A percentile compares a stretch with the other conserved stretches of the same genome.
Evolutionary conservation across 2,797 vertebrate genomes (phyloP).

Genomic region (Macropus fuliginosus): DNA sequence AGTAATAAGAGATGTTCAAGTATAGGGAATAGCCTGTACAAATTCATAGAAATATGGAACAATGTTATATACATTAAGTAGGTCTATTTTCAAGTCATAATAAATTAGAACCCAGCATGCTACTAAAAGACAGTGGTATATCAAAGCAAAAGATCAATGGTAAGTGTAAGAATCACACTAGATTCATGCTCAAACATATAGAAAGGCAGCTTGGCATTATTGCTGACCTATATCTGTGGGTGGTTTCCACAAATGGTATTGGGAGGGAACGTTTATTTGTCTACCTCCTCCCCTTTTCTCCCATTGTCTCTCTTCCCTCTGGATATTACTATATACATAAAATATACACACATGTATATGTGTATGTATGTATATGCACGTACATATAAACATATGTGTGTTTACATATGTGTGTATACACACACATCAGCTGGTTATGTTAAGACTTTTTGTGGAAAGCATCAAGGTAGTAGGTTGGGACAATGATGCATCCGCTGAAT

Average conservation of each 20-base stretch:
- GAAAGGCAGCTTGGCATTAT: not conserved
- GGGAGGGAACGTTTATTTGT: not conserved
- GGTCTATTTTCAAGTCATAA: not conserved
- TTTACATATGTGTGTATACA: not conserved
- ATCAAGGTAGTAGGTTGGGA: constrained; percentile 60
- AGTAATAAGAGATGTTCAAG: not conserved
- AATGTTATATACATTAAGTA: not conserved
- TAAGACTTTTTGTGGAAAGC: constrained; percentile 73
- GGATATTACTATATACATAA: not conserved
- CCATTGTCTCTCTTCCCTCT: not conserved
- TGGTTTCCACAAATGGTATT: not conserved
- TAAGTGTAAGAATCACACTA: not conserved
- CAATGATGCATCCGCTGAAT: constrained; percentile 76
- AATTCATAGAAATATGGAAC: not conserved
- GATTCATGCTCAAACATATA: not conserved
- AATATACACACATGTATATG: not conserved
- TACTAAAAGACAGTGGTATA: not conserved
- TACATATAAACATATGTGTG: not conserved
- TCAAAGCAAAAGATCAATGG: not conserved
- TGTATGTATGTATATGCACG: not conserved
- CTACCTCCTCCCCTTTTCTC: not conserved
- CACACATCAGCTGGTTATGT: constrained; percentile 66
- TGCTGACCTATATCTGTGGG: not conserved
- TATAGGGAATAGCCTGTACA: not conserved
- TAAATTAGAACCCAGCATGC: not conserved